A percentile compares a stretch with the other conserved stretches of the same genome.
Conservation (phyloP, 1,140 invertebrate genomes). For the Frieseomelitta varia region DNA sequence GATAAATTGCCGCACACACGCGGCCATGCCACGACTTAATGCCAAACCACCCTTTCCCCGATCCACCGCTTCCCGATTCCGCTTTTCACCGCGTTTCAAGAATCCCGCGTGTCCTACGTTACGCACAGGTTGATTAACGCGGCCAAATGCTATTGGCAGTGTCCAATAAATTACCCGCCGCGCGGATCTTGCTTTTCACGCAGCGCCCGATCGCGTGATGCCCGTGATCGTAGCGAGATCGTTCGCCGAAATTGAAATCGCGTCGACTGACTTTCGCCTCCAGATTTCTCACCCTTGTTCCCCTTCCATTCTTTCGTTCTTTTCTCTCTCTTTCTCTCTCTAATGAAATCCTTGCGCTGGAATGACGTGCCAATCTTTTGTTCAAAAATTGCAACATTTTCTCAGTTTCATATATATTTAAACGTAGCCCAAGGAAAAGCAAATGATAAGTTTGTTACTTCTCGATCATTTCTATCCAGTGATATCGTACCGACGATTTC, state of each 20-base stretch:
- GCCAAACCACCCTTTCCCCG: background rate
- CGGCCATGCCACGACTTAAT: background rate
- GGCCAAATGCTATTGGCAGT: conserved; percentile 36
- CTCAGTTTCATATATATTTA: no score
- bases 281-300: background rate
- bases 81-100: conserved; percentile 39
- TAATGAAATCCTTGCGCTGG: no score
- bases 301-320: background rate
- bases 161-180: conserved; percentile 47
- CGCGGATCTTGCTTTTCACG: background rate
- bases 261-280: background rate
- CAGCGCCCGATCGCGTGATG: no score
- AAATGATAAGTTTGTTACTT: no score
- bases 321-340: background rate
- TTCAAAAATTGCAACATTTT: no score
- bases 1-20: conserved; percentile 32
- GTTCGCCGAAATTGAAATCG: background rate
- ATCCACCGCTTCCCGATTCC: background rate
- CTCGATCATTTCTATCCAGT: no score
- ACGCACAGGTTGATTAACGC: conserved; percentile 35
- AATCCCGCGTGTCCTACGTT: conserved; percentile 14
- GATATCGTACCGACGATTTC: no score
- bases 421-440: no score
- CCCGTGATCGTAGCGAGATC: background rate
- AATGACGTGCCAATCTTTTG: no score